Base-by-base conservation (phyloP, 1,140 invertebrate genomes). In the Bursaphelenchus mucronatus region DNA sequence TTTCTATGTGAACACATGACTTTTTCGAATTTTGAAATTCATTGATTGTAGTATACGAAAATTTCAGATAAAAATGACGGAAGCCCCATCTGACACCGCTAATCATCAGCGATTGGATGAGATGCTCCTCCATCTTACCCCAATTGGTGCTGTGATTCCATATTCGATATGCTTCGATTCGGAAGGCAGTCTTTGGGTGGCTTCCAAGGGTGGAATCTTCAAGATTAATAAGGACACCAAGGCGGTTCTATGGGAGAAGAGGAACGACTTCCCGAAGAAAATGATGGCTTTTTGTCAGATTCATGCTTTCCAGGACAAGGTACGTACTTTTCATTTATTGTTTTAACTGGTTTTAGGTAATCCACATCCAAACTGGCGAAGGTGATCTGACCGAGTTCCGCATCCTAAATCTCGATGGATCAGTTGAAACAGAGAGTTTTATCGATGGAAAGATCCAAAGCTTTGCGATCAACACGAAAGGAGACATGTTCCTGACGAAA, bases 251-350 rank as follows among this genome's bases (percentile, higher is more conserved):
- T 76, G 70, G 47, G 67, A 79, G 44, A 56, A 53, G 0, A 80
- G 79, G 49, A 80, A 81, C 49, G 47, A 54, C 3, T 81, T 76
- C 46, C 76, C 78, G 13, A 79, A 79, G 57, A 80, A 81, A 50
- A 80, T 80, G 62, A 76, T 74, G 4, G 61, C 78, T 8, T 80
- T 73, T 61, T 58, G 68, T 45, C 78, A 81, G 63, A 77, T 81
- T 15, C 7, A 78, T 40, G 53, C 43, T 19, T 57, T 68, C 45
- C 57, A 78, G 43, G 53, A 75, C 49, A 78, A 76, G 62, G 77
- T 79, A 30, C 58, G 52, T 46, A 10, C 30, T 41, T 17, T 0
- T 9, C 9, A 47, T 1, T 44, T 66, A 8, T 52, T n/a, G 6
- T 49, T 52, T 39, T n/a, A 4, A 59, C 15, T 30, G 40, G 13